A percentile compares a stretch with the other conserved stretches of the same genome.
Conservation (phyloP, 2,113 vertebrate species). For the Colius striatus region DNA sequence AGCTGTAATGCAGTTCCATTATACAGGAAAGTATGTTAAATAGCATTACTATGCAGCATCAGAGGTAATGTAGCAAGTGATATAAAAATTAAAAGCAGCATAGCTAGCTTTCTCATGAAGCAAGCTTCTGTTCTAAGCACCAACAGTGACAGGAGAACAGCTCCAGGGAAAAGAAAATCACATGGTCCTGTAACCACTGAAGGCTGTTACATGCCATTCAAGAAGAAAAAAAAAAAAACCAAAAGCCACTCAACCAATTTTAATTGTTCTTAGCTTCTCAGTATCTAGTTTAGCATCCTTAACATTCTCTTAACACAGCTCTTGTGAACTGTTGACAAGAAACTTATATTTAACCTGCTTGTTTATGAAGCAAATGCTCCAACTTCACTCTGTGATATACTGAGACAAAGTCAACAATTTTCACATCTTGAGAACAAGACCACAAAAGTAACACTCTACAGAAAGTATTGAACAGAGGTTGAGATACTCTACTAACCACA, state of each 20-base stretch:
- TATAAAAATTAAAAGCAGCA: background rate
- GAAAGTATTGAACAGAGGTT: background rate
- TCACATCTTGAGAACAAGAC: constrained; percentile 36
- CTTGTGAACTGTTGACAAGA: background rate
- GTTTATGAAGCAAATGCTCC: background rate
- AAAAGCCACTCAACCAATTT: rapidly evolving
- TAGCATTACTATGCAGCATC: background rate
- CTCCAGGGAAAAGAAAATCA: background rate
- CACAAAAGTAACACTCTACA: constrained; percentile 27
- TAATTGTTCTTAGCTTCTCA: background rate
- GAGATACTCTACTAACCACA: background rate
- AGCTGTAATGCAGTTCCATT: background rate
- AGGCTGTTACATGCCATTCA: background rate
- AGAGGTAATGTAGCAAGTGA: background rate
- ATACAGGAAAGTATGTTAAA: background rate
- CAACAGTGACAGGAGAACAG: background rate
- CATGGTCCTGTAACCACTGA: background rate
- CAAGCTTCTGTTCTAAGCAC: background rate
- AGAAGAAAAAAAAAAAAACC: background rate
- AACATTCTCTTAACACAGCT: background rate
- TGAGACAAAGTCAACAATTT: constrained; percentile 26
- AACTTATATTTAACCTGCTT: background rate
- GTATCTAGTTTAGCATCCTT: background rate
- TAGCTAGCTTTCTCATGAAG: background rate
- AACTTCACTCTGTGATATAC: background rate